These are phyloP conservation scores for Murina feae DNA, from an alignment of 2,113 vertebrate genomes.

Conservation along the genomic window DNA sequence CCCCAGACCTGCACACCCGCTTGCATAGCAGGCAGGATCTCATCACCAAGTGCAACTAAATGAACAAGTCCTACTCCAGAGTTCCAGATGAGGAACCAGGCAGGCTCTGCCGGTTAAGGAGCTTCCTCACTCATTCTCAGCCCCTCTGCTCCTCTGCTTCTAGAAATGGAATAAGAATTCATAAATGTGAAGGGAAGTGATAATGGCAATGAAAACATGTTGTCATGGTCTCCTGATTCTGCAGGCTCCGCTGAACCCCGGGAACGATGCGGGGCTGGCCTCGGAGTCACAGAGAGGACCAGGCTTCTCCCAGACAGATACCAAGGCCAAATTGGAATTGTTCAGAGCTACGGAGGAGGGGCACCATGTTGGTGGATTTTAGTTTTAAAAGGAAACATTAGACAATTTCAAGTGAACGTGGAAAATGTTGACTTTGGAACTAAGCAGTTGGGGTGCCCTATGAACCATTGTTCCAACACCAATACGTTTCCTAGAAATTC, in stretches of 20 bases:
- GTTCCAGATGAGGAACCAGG: too few species aligned
- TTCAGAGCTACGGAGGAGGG: fast-evolving
- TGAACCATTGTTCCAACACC: fast-evolving
- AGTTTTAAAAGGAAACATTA: background rate
- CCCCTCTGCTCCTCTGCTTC: too few species aligned
- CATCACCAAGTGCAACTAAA: too few species aligned
- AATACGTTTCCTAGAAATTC: fast-evolving
- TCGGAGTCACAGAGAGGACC: background rate
- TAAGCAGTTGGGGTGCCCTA: fast-evolving
- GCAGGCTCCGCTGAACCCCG: fast-evolving
- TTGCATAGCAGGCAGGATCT: background rate
- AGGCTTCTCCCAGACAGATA: fast-evolving
- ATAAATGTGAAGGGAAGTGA: too few species aligned
- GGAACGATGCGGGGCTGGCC: background rate
- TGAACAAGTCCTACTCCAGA: too few species aligned
- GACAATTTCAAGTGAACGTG: background rate
- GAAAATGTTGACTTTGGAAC: background rate
- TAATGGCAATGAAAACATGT: fast-evolving
- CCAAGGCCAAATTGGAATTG: background rate
- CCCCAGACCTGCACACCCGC: background rate
- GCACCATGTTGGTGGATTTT: background rate
- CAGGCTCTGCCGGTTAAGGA: too few species aligned
- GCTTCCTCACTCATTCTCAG: too few species aligned
- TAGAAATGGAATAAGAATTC: background rate
- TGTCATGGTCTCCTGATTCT: too few species aligned